Percentiles rank a stretch among this genome's conserved stretches.
phyloP scores from a whole-genome alignment of 2,113 vertebrate species.

The Entelurus aequoreus region DNA sequence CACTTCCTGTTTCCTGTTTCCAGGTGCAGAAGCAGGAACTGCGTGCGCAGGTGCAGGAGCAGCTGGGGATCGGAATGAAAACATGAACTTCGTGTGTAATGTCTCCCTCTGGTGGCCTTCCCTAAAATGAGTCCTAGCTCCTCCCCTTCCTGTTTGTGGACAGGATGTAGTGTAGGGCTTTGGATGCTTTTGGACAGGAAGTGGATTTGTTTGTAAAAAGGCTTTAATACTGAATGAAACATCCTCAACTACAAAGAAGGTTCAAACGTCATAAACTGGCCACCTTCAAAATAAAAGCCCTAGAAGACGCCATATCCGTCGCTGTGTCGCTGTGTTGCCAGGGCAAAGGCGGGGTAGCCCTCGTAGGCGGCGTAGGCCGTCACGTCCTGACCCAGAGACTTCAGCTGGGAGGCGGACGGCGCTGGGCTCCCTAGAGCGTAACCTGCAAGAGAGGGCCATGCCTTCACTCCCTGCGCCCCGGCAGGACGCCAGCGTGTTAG shows the following conservation, averaged over 20 bases:
- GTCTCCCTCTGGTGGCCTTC: too few relatives aligned
- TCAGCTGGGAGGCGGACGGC: slow-evolving; percentile 80
- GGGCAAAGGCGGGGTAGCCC: slow-evolving; percentile 86
- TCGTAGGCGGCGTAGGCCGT: slow-evolving; percentile 84
- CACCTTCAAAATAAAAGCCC: neutral
- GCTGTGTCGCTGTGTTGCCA: slow-evolving; percentile 73
- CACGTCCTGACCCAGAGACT: slow-evolving; percentile 87
- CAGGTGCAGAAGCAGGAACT: slow-evolving; percentile 90
- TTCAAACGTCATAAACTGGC: too few relatives aligned
- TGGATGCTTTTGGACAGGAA: too few relatives aligned
- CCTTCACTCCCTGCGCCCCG: neutral
- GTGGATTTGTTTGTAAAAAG: too few relatives aligned
- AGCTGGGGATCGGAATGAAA: slow-evolving; percentile 64
- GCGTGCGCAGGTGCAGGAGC: slow-evolving; percentile 72
- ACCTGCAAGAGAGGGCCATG: slow-evolving; percentile 63
- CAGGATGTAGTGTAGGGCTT: too few relatives aligned
- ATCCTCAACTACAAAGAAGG: too few relatives aligned
- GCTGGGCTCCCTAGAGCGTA: slow-evolving; percentile 79
- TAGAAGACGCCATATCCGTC: slow-evolving; percentile 88
- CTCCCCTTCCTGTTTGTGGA: too few relatives aligned
- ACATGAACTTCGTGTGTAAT: too few relatives aligned
- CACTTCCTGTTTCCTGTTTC: slow-evolving; percentile 8
- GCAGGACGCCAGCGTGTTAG: neutral
- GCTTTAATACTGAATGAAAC: too few relatives aligned
- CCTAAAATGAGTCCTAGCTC: too few relatives aligned